Evolutionary conservation across 2,797 vertebrate genomes (phyloP), one percentile per base, ranked within the genome.

Genomic region (Notamacropus eugenii): DNA sequence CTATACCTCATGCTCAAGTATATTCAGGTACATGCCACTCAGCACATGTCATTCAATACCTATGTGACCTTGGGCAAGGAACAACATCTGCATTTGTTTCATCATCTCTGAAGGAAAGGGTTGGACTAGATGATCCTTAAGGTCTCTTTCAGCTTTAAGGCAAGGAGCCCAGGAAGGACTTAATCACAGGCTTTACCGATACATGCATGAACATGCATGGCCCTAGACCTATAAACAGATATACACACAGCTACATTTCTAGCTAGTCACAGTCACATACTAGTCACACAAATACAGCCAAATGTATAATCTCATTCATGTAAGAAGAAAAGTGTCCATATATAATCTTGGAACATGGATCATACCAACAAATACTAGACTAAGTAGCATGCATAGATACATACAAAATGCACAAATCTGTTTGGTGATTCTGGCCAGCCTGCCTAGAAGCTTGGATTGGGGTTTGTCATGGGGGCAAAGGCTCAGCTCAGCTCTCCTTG

Each of bases 391-490:
- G 27, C 0, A 4, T 62, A 54, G 0, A 4, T 1, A 27, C 5
- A 24, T 50, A 27, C 22, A 27, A 16, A 14, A 55, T 74, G 52
- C 28, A 93, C 52, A 58, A 1, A 29, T 16, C 24, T 50, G 27
- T 56, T 59, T 46, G 6, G 40, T 87, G 40, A 96, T 95, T 95
- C 56, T 94, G 96, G 55, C 46, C 87, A 46, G 82, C 22, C 5
- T 5, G 34, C 40, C 56, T 82, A 9, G 82, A 91, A 54, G 40
- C 56, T 94, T 40, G 56, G 56, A 52, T 90, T 90, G 52, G 95
- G 34, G 29, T 90, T 95, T 94, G 87, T 95, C 92, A 52, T 96
- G 46, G 74, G 87, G 67, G 67, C 16, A 28, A 52, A 62, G 54
- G 90, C 27, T 92, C 82, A 94, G 91, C 95, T 22, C 16, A 22